Conservation (phyloP, 2,888 invertebrate species). For the Mimachlamys varia region DNA sequence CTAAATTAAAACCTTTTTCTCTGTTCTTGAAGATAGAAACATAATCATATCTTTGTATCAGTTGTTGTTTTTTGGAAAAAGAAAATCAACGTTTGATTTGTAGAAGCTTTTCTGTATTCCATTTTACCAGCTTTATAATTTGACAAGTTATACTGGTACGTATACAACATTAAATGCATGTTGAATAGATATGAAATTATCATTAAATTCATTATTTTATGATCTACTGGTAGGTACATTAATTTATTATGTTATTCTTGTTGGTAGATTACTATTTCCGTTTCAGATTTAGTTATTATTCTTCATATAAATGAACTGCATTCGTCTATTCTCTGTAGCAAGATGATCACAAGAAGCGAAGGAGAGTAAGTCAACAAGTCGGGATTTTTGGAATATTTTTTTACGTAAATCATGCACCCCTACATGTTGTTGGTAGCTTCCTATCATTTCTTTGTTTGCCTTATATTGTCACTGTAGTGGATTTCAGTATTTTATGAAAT, state of each 20-base stretch:
- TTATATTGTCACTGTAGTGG: conserved; percentile 3
- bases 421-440: conserved; percentile 11
- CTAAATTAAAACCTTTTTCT: no score
- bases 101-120: no score
- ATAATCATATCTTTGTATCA: no score
- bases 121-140: no score
- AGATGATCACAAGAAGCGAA: background rate
- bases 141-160: no score
- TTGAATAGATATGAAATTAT: background rate
- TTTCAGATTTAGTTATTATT: background rate
- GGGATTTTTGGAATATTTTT: background rate
- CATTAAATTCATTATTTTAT: background rate
- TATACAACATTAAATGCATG: no score
- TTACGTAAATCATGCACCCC: background rate
- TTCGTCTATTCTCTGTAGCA: background rate
- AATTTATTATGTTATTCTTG: no score
- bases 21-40: no score
- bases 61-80: no score
- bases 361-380: background rate
- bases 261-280: background rate
- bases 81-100: no score
- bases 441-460: background rate
- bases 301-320: background rate
- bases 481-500: background rate
- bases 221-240: no score